Percentiles rank a stretch among this genome's conserved stretches.
Conservation (phyloP, 2,888 invertebrate species). For the Uropetala carovei region DNA sequence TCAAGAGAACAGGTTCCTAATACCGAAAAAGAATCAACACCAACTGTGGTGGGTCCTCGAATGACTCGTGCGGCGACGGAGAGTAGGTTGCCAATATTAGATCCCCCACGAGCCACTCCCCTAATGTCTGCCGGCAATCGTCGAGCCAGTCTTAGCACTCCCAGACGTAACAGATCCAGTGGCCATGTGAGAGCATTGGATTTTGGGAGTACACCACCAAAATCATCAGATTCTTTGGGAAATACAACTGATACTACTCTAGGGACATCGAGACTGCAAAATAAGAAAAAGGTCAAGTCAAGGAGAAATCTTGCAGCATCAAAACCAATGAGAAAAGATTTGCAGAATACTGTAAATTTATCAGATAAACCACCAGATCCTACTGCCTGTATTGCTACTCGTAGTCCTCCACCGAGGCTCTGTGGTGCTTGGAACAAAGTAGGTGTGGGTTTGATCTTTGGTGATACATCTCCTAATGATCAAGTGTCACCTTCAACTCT, state of each 20-base stretch:
- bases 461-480: slow-evolving; percentile 24
- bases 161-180: slow-evolving; percentile 63
- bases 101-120: background rate
- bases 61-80: background rate
- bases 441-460: slow-evolving; percentile 60
- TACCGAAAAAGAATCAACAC: background rate
- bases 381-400: slow-evolving; percentile 31
- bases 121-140: background rate
- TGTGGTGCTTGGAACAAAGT: slow-evolving; percentile 58
- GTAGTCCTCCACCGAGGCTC: slow-evolving; percentile 47
- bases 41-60: background rate
- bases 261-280: too few relatives aligned
- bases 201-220: slow-evolving; percentile 66
- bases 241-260: too few relatives aligned
- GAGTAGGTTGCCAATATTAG: background rate
- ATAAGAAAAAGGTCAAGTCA: background rate
- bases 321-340: slow-evolving; percentile 31
- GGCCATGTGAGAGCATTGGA: slow-evolving; percentile 66
- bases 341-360: slow-evolving; percentile 5
- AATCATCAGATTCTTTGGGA: background rate
- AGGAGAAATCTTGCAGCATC: background rate
- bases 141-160: slow-evolving; percentile 65
- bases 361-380: slow-evolving; percentile 38
- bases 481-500: background rate
- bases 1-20: background rate